These are phyloP conservation scores for Oikopleura dioica DNA, from an alignment of 23 tunicate genomes.

Conservation along the genomic window DNA sequence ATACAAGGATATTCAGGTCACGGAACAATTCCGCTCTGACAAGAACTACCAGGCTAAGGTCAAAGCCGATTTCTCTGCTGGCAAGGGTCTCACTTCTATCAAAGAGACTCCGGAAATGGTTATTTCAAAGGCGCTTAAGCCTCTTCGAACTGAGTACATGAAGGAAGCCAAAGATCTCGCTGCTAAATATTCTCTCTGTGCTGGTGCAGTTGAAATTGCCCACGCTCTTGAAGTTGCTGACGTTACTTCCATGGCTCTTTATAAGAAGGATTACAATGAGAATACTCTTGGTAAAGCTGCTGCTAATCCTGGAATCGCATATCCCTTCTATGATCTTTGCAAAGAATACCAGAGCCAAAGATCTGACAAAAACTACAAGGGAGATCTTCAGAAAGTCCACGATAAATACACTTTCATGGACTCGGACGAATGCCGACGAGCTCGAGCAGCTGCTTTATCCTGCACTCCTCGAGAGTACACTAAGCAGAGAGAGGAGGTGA, in stretches of 20 bases:
- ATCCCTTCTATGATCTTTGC: conserved; percentile 53
- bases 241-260: not conserved
- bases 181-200: not conserved
- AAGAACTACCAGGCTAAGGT: not conserved
- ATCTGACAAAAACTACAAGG: not conserved
- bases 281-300: conserved; percentile 56
- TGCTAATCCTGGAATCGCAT: conserved; percentile 39
- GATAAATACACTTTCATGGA: conserved; percentile 2
- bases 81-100: conserved; percentile 26
- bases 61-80: conserved; percentile 6
- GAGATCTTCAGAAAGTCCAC: not conserved
- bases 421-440: not conserved
- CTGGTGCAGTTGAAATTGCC: conserved; percentile 5
- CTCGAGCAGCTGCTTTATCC: not conserved
- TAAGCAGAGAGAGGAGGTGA: conserved; percentile 28
- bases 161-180: not conserved
- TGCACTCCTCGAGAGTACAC: conserved; percentile 18
- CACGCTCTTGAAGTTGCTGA: conserved; percentile 7
- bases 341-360: conserved; percentile 12
- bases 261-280: conserved; percentile 39
- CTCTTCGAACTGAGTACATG: conserved; percentile 21
- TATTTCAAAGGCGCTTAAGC: conserved; percentile 38
- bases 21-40: conserved; percentile 24
- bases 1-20: conserved; percentile 20
- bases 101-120: conserved; percentile 67